Conservation (phyloP, 2,888 invertebrate genomes). For the Mongoloraphidia duomilia region DNA sequence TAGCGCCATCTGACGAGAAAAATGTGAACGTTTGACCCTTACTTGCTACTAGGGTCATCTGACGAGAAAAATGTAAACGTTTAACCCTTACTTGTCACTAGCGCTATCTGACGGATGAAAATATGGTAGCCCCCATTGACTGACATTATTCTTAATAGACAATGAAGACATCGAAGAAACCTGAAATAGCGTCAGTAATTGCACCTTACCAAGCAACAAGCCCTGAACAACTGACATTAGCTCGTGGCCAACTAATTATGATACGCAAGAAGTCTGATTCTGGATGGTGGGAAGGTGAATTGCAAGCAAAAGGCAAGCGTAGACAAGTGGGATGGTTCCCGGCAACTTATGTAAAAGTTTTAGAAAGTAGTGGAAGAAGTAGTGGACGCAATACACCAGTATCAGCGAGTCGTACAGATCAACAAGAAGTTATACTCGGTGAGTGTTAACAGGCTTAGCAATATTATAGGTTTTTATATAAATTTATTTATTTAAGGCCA, state of each 20-base stretch:
- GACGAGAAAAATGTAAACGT: no score
- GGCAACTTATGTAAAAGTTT: constrained; percentile 85
- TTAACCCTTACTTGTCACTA: no score
- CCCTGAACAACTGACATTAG: constrained; percentile 77
- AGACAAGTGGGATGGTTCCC: constrained; percentile 98
- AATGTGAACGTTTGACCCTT: no score
- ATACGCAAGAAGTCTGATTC: constrained; percentile 93
- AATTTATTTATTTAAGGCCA: not conserved
- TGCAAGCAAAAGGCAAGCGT: constrained; percentile 82
- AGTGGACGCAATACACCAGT: constrained; percentile 64
- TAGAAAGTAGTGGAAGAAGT: constrained; percentile 51
- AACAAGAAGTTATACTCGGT: constrained; percentile 31
- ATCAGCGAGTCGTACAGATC: constrained; percentile 50
- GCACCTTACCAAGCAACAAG: constrained; percentile 87
- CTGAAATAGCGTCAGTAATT: constrained; percentile 88
- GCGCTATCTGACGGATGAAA: no score
- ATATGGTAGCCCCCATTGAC: no score
- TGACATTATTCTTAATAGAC: constrained; percentile 28
- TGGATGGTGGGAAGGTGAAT: constrained; percentile 99
- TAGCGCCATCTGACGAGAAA: no score
- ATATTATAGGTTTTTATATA: no score
- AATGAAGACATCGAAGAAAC: constrained; percentile 51
- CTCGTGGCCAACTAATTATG: constrained; percentile 84
- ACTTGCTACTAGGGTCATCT: no score
- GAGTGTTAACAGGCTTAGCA: constrained; percentile 2